Base-by-base conservation (phyloP, 2,888 invertebrate genomes). In the Lamproptera curius region DNA sequence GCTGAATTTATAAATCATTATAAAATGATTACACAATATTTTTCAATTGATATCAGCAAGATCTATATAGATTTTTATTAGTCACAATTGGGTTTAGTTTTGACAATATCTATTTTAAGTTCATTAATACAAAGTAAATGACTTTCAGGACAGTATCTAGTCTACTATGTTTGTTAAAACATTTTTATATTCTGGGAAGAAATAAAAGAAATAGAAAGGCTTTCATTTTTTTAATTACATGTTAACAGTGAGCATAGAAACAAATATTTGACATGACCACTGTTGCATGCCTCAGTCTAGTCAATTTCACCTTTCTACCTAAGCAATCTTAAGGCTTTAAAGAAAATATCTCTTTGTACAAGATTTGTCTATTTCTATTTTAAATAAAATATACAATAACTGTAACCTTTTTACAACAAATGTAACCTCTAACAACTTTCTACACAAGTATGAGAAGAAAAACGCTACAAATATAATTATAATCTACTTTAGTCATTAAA, bases 261-360 rank as follows among this genome's bases (percentile, higher is more conserved):
- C 57, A 57, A 53, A 54, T 57, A 55, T 58, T 31, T 36, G 45
- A 57, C 52, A 58, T 65, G 5, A 14, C 14, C 67, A 74, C 76
- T 70, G 65, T 63, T 69, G 51, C 63, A 70, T 64, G 59, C 53
- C 58, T 60, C 13, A 48, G 67, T 65, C 59, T 59, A 73, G 67
- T 69, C 70, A 73, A 73, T 70, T 70, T 74, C 62, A 67, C 62
- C 69, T 71, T 69, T 73, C 76, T 78, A 74, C 75, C 73, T 75
- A 73, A 77, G 70, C 76, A 70, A 70, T 65, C 76, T 75, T 78
- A 78, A 53, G 16, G 40, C 66, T 65, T 61, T 62, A 64, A 74
- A 75, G 68, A 78, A 76, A 76, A 76, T 70, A 74, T 76, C 58
- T 71, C 43, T 83, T 85, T 85, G 81, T 86, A 84, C 84, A 84